A percentile compares a stretch with the other conserved stretches of the same genome.
phyloP scores from a whole-genome alignment of 1,140 invertebrate genomes.

The Ganaspis sp. region DNA sequence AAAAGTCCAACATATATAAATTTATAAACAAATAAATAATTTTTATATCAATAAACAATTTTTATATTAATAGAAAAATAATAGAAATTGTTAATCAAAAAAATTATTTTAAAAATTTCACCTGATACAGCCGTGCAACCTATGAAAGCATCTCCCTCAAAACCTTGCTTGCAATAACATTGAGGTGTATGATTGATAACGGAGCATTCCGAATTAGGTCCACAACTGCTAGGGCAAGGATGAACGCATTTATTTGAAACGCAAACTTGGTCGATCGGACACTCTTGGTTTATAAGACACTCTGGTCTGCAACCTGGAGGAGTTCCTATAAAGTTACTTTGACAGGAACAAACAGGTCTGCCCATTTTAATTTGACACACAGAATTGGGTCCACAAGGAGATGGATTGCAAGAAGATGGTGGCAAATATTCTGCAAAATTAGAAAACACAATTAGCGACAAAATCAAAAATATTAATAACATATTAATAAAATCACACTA shows the following conservation, averaged over 20 bases:
- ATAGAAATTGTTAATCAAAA: no score
- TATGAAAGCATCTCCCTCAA: slow-evolving; percentile 88
- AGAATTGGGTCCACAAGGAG: slow-evolving; percentile 90
- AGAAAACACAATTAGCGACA: not conserved
- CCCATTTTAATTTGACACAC: slow-evolving; percentile 88
- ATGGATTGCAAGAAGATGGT: slow-evolving; percentile 83
- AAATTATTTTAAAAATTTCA: no score
- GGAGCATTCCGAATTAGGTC: slow-evolving; percentile 86
- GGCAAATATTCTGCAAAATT: slow-evolving; percentile 64
- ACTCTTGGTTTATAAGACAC: slow-evolving; percentile 86
- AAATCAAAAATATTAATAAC: not conserved
- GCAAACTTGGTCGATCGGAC: slow-evolving; percentile 84
- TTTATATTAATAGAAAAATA: no score
- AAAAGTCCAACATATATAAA: not conserved
- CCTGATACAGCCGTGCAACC: slow-evolving; percentile 79
- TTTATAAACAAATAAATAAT: no score
- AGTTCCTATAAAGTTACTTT: slow-evolving; percentile 84
- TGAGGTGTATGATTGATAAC: slow-evolving; percentile 89
- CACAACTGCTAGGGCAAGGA: slow-evolving; percentile 86
- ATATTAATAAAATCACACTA: no score
- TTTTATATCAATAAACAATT: no score
- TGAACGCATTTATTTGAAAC: slow-evolving; percentile 87
- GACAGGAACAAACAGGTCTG: slow-evolving; percentile 87
- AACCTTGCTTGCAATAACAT: slow-evolving; percentile 86
- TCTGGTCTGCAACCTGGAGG: slow-evolving; percentile 86